Conservation (phyloP, 2,797 vertebrate genomes). For the Amphiprion clarkii region DNA sequence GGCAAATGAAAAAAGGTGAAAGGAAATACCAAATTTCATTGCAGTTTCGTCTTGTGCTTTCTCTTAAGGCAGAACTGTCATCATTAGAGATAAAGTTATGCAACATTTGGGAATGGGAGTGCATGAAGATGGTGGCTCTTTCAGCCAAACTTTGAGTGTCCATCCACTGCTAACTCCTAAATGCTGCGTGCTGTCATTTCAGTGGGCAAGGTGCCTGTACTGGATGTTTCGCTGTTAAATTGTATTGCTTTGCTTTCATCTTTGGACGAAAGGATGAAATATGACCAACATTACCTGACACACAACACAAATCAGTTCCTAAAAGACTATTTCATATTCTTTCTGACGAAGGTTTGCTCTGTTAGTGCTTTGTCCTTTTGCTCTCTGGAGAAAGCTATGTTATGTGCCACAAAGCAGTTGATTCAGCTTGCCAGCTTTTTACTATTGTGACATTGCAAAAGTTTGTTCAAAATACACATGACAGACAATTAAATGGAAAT, state of each 20-base stretch:
- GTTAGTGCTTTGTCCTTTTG: slow-evolving; percentile 51
- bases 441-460: slow-evolving; percentile 47
- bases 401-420: slow-evolving; percentile 31
- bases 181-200: slow-evolving; percentile 35
- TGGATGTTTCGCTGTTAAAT: slow-evolving; percentile 54
- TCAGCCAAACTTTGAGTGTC: slow-evolving; percentile 41
- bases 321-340: slow-evolving; percentile 45
- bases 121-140: slow-evolving; percentile 23
- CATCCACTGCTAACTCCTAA: slow-evolving; percentile 26
- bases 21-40: not conserved
- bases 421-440: slow-evolving; percentile 46
- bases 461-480: slow-evolving; percentile 36
- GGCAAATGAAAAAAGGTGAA: slow-evolving; percentile 13
- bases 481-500: slow-evolving; percentile 5
- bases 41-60: slow-evolving; percentile 4
- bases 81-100: slow-evolving; percentile 21
- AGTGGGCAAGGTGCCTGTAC: slow-evolving; percentile 22
- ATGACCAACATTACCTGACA: slow-evolving; percentile 67
- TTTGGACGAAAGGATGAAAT: slow-evolving; percentile 68
- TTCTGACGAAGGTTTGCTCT: slow-evolving; percentile 21
- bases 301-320: slow-evolving; percentile 67
- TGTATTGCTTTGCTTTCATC: slow-evolving; percentile 68
- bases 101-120: slow-evolving; percentile 22
- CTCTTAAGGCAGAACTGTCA: slow-evolving; percentile 13
- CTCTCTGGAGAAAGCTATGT: slow-evolving; percentile 28